These are phyloP conservation scores for Danio jaintianensis DNA, from an alignment of 2,797 vertebrate species.

Conservation along the genomic window DNA sequence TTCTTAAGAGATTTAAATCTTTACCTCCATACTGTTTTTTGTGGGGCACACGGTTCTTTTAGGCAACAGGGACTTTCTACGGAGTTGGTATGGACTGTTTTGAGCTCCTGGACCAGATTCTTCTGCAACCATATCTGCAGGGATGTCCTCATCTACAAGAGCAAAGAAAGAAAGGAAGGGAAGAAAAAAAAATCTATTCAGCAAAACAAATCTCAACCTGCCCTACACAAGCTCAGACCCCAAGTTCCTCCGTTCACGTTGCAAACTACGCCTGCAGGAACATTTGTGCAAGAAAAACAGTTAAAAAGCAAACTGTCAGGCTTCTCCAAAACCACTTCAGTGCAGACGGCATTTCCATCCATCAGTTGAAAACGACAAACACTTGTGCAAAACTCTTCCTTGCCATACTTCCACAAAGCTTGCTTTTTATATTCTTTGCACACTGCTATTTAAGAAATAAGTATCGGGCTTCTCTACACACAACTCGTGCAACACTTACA, in stretches of 20 bases:
- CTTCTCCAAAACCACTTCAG: conserved; percentile 23
- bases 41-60: conserved; percentile 99
- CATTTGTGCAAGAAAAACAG: conserved; percentile 23
- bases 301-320: not conserved
- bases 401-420: not conserved
- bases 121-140: conserved; percentile 99
- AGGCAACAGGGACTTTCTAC: conserved; percentile 98
- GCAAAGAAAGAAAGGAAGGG: not conserved
- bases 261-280: conserved; percentile 10
- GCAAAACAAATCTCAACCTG: conserved; percentile 31
- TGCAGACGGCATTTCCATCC: not conserved
- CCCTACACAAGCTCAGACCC: conserved; percentile 22
- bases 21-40: conserved; percentile 97
- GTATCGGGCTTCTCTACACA: not conserved
- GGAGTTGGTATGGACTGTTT: conserved; percentile 99
- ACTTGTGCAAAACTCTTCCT: not conserved
- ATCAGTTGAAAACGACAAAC: not conserved
- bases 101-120: conserved; percentile 99
- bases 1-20: not conserved
- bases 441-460: not conserved
- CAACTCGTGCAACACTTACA: not conserved
- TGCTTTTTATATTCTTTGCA: not conserved
- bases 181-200: conserved; percentile 26
- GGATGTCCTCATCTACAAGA: conserved; percentile 95
- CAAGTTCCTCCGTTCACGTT: not conserved